phyloP scores from a whole-genome alignment of 1,140 invertebrate species.

The Limonius californicus region DNA sequence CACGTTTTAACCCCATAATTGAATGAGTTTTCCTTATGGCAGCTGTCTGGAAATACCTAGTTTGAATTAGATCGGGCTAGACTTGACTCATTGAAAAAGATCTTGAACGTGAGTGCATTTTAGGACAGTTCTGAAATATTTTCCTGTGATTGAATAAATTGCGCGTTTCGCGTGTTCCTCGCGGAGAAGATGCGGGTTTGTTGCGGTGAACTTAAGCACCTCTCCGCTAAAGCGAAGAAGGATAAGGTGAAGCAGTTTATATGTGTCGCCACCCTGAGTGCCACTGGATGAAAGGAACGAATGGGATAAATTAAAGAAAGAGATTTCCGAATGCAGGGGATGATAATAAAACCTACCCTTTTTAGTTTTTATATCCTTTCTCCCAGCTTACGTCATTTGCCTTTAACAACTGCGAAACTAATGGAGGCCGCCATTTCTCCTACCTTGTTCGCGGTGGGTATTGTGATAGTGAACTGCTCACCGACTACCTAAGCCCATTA shows the following conservation, averaged over 20 bases:
- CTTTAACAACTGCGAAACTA: constrained; percentile 44
- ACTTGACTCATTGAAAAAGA: too few species aligned
- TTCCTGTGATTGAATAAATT: neutral
- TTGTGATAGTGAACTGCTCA: constrained; percentile 19
- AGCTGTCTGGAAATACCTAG: too few species aligned
- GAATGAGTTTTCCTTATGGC: too few species aligned
- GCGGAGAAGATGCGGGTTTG: neutral
- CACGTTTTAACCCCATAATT: too few species aligned
- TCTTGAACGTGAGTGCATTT: too few species aligned
- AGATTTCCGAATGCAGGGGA: constrained; percentile 32
- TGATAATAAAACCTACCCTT: constrained; percentile 39
- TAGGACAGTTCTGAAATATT: too few species aligned
- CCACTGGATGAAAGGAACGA: constrained; percentile 29
- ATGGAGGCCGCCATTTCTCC: constrained; percentile 41
- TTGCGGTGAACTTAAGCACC: constrained; percentile 4
- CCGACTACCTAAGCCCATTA: constrained; percentile 18
- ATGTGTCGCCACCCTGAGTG: constrained; percentile 29
- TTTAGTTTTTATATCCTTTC: constrained; percentile 36
- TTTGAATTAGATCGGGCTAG: too few species aligned
- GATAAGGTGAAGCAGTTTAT: constrained; percentile 28
- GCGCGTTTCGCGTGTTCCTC: neutral
- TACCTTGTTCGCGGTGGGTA: constrained; percentile 34
- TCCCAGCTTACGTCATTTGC: constrained; percentile 38
- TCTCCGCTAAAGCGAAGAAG: neutral
- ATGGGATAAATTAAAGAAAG: constrained; percentile 36